Conservation (phyloP, 2,113 vertebrate genomes). For the Sinocyclocheilus anophthalmus region DNA sequence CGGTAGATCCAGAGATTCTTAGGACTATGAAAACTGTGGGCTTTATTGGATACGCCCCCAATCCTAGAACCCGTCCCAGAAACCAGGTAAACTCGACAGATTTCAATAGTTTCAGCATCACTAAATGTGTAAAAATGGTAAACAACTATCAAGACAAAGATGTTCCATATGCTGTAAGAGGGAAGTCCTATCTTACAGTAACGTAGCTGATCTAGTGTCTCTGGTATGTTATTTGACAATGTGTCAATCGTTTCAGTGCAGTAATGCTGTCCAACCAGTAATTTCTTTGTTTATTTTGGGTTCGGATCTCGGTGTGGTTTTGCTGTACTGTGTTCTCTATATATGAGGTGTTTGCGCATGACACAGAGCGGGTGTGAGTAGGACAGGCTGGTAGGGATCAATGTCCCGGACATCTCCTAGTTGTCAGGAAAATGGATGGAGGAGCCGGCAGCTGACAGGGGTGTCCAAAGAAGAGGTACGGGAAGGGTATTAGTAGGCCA, state of each 20-base stretch:
- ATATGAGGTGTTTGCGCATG: too few relatives aligned
- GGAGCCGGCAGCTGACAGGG: too few relatives aligned
- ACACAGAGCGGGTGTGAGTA: too few relatives aligned
- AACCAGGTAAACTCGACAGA: slow-evolving; percentile 82
- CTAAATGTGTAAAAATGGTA: neutral
- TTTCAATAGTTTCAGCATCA: neutral
- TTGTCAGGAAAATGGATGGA: too few relatives aligned
- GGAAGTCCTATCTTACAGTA: neutral
- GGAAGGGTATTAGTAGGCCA: too few relatives aligned
- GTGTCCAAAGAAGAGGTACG: too few relatives aligned
- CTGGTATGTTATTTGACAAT: neutral
- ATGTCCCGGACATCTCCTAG: too few relatives aligned
- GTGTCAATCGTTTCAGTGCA: neutral
- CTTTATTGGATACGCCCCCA: slow-evolving; percentile 96
- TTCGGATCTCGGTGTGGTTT: too few relatives aligned
- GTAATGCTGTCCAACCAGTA: neutral
- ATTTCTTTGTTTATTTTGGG: neutral
- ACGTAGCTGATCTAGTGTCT: neutral
- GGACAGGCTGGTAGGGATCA: too few relatives aligned
- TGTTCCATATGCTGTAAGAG: neutral
- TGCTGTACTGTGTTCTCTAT: too few relatives aligned
- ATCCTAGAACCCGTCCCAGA: slow-evolving; percentile 89
- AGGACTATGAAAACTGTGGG: slow-evolving; percentile 98
- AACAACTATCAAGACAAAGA: neutral
- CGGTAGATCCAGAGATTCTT: slow-evolving; percentile 92